phyloP scores from a whole-genome alignment of 2,888 invertebrate genomes.

The Spicauda simplicius region DNA sequence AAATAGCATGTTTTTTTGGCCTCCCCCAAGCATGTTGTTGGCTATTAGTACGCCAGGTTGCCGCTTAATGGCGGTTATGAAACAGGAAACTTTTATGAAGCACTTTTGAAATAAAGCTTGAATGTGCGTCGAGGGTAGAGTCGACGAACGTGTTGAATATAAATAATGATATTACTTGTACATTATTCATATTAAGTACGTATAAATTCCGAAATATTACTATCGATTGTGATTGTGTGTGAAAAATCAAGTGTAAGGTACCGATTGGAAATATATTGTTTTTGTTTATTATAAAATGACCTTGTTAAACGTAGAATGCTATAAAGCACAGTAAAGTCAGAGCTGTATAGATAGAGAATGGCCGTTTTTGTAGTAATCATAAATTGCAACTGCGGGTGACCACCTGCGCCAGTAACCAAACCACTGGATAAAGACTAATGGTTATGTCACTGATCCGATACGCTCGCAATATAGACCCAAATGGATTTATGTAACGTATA shows the following conservation, averaged over 20 bases:
- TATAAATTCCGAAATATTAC: neutral
- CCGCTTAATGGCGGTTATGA: conserved; percentile 55
- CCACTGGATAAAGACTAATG: conserved; percentile 39
- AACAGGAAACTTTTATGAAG: conserved; percentile 38
- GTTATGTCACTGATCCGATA: conserved; percentile 7
- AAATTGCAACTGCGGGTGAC: conserved; percentile 13
- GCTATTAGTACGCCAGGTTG: conserved; percentile 58
- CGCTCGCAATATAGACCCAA: neutral
- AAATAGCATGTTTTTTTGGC: conserved; percentile 71
- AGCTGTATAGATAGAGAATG: conserved; percentile 2
- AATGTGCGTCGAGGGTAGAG: neutral
- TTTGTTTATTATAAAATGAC: neutral
- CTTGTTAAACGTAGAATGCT: neutral
- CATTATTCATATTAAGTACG: neutral
- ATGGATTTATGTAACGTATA: neutral
- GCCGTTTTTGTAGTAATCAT: conserved; percentile 8
- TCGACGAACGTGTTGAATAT: neutral
- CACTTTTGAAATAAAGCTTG: conserved; percentile 12
- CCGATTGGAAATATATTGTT: neutral
- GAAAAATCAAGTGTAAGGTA: neutral
- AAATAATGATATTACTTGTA: neutral
- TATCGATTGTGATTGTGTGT: neutral
- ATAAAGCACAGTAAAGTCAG: neutral
- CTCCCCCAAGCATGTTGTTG: conserved; percentile 58
- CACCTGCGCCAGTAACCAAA: conserved; percentile 50